Conservation (phyloP, 1,140 invertebrate species). For the Oppia nitens region DNA sequence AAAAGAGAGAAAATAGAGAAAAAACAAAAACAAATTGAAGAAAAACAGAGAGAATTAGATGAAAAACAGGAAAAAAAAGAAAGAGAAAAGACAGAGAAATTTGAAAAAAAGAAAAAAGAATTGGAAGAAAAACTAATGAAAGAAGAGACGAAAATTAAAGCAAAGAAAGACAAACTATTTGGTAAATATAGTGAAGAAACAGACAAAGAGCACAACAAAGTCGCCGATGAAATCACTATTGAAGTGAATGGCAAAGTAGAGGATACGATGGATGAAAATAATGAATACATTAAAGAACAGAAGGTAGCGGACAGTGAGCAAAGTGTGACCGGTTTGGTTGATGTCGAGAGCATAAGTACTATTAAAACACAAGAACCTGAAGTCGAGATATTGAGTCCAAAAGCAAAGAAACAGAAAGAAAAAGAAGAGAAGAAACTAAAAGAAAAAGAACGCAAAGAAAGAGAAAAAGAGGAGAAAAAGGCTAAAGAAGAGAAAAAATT, state of each 20-base stretch:
- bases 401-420: slow-evolving; percentile 1
- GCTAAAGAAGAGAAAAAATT: not conserved
- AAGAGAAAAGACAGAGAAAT: not conserved
- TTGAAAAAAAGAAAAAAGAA: not conserved
- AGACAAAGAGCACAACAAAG: not conserved
- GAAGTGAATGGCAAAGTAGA: not conserved
- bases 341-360: not conserved
- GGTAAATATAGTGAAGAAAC: not conserved
- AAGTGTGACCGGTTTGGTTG: not conserved
- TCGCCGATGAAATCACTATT: not conserved
- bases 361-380: not conserved
- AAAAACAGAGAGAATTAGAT: slow-evolving; percentile 7
- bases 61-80: slow-evolving; percentile 6
- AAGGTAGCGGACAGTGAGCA: not conserved
- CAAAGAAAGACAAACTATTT: not conserved
- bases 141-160: not conserved
- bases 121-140: not conserved
- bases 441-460: not conserved
- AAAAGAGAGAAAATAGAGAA: slow-evolving; percentile 4
- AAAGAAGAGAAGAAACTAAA: not conserved
- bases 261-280: not conserved
- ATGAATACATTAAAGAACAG: not conserved
- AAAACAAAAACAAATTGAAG: slow-evolving; percentile 1
- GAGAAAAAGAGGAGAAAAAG: not conserved
- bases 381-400: not conserved